These are phyloP conservation scores for Bathynomus jamesi DNA, from an alignment of 1,140 invertebrate genomes.

Conservation along the genomic window DNA sequence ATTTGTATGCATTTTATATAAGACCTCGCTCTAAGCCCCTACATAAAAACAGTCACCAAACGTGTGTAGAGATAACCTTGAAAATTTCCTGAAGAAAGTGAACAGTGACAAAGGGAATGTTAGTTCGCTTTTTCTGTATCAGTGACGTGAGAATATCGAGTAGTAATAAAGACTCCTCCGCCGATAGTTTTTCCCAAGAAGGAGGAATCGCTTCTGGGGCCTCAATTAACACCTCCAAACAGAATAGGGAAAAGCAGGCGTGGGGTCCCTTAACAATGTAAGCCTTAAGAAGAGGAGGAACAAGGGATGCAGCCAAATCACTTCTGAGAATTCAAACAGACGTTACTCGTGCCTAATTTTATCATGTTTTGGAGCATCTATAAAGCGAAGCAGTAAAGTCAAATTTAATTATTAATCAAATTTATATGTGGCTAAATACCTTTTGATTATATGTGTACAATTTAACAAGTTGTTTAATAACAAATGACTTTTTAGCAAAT, in stretches of 20 bases:
- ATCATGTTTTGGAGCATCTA: not conserved
- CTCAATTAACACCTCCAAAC: not conserved
- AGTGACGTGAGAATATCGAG: not conserved
- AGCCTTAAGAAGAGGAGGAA: not conserved
- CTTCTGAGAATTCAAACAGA: not conserved
- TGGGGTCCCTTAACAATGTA: not conserved
- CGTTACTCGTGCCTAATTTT: not conserved
- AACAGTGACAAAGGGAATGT: not conserved
- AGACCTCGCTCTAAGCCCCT: not conserved
- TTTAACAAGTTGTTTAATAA: no score
- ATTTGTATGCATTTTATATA: no score
- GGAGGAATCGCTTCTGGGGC: not conserved
- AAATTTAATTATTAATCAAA: not conserved
- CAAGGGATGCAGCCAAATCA: not conserved
- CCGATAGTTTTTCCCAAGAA: not conserved
- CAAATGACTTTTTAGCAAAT: no score
- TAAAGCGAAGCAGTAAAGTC: not conserved
- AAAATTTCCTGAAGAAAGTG: not conserved
- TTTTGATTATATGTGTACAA: no score
- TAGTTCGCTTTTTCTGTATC: not conserved
- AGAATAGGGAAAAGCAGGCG: not conserved
- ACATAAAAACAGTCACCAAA: not conserved
- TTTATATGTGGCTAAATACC: not conserved
- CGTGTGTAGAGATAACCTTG: not conserved
- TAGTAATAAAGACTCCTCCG: not conserved